Evolutionary conservation across 2,797 vertebrate genomes (phyloP).

Genomic region (Diplodus puntazzo): DNA sequence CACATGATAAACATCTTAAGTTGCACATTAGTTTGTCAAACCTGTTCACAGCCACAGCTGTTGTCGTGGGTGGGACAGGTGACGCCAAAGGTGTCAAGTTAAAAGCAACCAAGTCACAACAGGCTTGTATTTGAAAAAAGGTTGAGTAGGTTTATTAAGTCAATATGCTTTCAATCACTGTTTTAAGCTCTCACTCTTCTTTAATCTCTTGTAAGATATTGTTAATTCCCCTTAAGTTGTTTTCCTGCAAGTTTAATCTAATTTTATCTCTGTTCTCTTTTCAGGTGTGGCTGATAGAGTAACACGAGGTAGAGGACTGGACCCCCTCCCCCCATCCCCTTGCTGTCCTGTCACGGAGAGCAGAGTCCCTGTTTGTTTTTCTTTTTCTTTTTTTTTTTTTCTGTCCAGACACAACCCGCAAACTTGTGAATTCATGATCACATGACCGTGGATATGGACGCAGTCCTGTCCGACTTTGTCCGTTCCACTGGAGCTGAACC

Average conservation of each 20-base stretch:
- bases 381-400: constrained; percentile 55
- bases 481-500: constrained; percentile 98
- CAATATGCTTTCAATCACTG: not conserved
- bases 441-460: constrained; percentile 97
- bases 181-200: not conserved
- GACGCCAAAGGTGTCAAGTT: constrained; percentile 64
- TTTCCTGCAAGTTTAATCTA: constrained; percentile 7
- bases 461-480: constrained; percentile 98
- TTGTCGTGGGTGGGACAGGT: constrained; percentile 56
- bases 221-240: constrained; percentile 16
- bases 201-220: constrained; percentile 14
- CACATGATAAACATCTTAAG: constrained; percentile 1
- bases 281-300: constrained; percentile 75
- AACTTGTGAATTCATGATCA: constrained; percentile 89
- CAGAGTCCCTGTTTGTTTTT: constrained; percentile 29
- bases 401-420: constrained; percentile 72
- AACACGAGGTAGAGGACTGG: constrained; percentile 45
- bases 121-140: constrained; percentile 24
- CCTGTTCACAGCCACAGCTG: constrained; percentile 19
- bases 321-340: constrained; percentile 13
- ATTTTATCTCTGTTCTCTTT: constrained; percentile 19
- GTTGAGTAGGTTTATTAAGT: constrained; percentile 33
- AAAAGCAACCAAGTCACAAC: constrained; percentile 43
- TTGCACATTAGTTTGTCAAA: not conserved
- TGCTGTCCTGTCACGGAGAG: constrained; percentile 50